These are phyloP conservation scores for Scaptomyza tumidula DNA, from an alignment of 2,888 invertebrate species.

Conservation along the genomic window DNA sequence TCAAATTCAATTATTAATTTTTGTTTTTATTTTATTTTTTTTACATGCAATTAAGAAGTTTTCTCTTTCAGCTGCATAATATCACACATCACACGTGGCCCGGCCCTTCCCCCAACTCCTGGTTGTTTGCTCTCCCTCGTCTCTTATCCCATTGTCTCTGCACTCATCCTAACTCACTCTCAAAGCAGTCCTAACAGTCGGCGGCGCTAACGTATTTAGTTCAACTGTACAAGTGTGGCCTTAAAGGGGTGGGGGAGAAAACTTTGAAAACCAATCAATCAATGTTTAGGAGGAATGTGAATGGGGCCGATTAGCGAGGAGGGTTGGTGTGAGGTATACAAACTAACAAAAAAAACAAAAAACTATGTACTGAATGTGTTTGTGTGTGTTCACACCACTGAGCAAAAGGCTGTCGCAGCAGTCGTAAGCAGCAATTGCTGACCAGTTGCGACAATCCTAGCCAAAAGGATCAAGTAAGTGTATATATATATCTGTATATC, in stretches of 20 bases:
- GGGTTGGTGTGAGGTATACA: neutral
- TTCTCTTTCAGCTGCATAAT: conserved; percentile 32
- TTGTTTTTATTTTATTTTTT: conserved; percentile 10
- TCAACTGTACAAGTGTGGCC: conserved; percentile 55
- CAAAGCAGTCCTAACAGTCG: conserved; percentile 46
- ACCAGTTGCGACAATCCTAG: conserved; percentile 30
- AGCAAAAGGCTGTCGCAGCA: conserved; percentile 16
- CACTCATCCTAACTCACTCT: neutral
- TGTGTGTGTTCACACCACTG: conserved; percentile 42
- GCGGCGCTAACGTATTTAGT: conserved; percentile 28
- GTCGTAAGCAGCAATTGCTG: neutral
- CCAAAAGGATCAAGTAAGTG: neutral
- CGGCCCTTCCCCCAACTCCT: conserved; percentile 1
- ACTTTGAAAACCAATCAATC: conserved; percentile 37
- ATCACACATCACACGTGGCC: conserved; percentile 44
- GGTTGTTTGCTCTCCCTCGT: neutral
- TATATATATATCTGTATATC: neutral
- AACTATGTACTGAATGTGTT: conserved; percentile 34
- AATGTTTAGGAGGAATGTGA: neutral
- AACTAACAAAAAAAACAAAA: conserved; percentile 36
- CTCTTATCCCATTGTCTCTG: neutral
- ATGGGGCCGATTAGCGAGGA: neutral
- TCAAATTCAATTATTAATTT: conserved; percentile 19
- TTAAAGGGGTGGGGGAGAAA: conserved; percentile 10
- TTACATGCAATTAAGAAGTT: conserved; percentile 34